phyloP scores from a whole-genome alignment of 1,140 invertebrate genomes.

The Temnothorax longispinosus region DNA sequence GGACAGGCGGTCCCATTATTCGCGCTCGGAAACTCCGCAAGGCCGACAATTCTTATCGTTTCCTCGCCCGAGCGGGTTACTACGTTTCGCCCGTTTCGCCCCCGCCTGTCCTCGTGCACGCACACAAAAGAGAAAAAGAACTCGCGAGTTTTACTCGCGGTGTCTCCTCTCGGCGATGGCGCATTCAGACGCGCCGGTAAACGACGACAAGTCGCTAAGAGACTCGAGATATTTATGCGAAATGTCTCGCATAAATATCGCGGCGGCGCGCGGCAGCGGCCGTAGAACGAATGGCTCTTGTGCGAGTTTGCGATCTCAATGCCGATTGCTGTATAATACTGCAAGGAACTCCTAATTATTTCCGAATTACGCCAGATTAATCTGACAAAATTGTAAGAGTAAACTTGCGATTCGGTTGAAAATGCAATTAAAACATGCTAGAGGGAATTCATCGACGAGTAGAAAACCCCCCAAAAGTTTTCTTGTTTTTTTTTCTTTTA shows the following conservation, averaged over 20 bases:
- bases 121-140: not conserved
- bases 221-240: constrained; percentile 44
- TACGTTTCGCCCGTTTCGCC: not conserved
- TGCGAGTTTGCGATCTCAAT: constrained; percentile 18
- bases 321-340: not conserved
- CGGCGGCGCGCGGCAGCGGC: not conserved
- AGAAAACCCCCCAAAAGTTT: not conserved
- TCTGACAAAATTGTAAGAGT: not conserved
- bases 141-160: constrained; percentile 8
- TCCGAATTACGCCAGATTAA: constrained; percentile 21
- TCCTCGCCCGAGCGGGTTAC: constrained; percentile 27
- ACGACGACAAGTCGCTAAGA: constrained; percentile 48
- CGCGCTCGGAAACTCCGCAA: not conserved
- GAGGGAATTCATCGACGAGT: not conserved
- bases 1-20: constrained; percentile 26
- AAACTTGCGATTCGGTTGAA: not conserved
- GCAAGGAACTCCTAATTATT: not conserved
- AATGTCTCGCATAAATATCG: constrained; percentile 1
- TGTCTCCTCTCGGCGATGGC: constrained; percentile 28
- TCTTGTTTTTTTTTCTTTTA: not conserved
- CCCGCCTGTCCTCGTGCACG: not conserved
- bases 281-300: not conserved
- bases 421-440: not conserved
- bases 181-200: constrained; percentile 38
- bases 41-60: constrained; percentile 43